phyloP scores from a whole-genome alignment of 2,888 invertebrate genomes.

The Pogonocherus hispidulus region DNA sequence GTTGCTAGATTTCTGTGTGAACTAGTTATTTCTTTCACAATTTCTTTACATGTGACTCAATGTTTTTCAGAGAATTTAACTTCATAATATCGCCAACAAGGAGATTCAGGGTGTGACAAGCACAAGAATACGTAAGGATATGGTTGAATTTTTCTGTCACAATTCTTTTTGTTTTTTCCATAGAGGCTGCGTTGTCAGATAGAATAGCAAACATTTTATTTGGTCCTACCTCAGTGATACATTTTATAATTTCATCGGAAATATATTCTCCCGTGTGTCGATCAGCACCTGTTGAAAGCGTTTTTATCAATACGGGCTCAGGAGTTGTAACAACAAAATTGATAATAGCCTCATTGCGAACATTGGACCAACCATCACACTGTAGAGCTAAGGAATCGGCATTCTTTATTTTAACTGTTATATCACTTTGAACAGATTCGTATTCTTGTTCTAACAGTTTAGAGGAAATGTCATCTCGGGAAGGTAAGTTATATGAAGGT shows the following conservation, averaged over 20 bases:
- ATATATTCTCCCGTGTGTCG: constrained; percentile 50
- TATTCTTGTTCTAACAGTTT: not conserved
- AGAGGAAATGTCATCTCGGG: not conserved
- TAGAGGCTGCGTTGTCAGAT: constrained; percentile 50
- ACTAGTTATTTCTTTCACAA: constrained; percentile 38
- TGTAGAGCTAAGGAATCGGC: not conserved
- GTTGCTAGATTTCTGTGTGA: constrained; percentile 31
- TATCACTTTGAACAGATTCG: not conserved
- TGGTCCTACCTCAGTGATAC: not conserved
- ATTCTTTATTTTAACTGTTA: not conserved
- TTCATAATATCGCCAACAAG: constrained; percentile 42
- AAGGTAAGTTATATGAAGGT: not conserved
- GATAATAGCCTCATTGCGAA: constrained; percentile 50
- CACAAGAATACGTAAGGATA: constrained; percentile 41
- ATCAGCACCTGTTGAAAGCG: constrained; percentile 39
- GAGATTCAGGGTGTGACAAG: constrained; percentile 49
- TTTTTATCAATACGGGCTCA: constrained; percentile 46
- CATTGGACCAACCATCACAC: not conserved
- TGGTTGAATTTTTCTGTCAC: constrained; percentile 49
- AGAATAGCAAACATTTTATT: constrained; percentile 31
- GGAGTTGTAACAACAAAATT: constrained; percentile 55
- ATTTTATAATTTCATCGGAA: not conserved
- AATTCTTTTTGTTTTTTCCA: constrained; percentile 44
- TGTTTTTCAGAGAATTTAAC: constrained; percentile 27
- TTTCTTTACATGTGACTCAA: constrained; percentile 36